Evolutionary conservation across 2,888 invertebrate species (phyloP), one percentile per base, ranked within the genome.

Genomic region (Rapana venosa): DNA sequence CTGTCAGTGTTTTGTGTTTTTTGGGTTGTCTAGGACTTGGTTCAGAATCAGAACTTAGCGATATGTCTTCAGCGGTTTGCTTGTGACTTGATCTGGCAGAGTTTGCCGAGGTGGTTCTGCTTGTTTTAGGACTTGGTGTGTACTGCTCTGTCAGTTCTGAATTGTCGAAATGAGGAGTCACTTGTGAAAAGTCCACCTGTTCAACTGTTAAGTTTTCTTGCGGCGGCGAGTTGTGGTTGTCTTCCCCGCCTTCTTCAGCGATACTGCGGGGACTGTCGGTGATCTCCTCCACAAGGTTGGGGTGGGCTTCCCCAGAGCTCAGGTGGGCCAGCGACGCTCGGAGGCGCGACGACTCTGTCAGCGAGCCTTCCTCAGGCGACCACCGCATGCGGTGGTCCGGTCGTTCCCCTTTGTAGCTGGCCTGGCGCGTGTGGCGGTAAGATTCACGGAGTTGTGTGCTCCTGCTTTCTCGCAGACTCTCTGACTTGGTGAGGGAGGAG

Each of bases 201-300:
- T 94, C 93, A 26, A 92, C 91, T 88, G 94, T 93, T 11, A 94
- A 90, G n/a, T 90, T 70, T 17, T 87, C 87, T 47, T n/a, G n/a
- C n/a, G 32, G 22, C 1, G 88, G 56, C 6, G 47, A 26, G 13
- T 15, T n/a, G 8, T 26, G 26, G 13, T 79, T 32, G 36, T 35
- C 66, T 70, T 58, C 56, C 30, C 66, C 66, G 35, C 84, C 87
- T 47, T 87, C 87, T 47, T 87, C 87, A 20, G 74, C 87, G 17
- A 70, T 36, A 70, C 77, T 79, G 17, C 36, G 58, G 20, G 88
- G 89, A 30, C 77, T 86, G 77, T 87, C 90, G 32, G 86, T 86
- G 61, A 87, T 77, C 74, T 87, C 87, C 35, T 87, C 87, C 47
- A 87, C 87, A 8, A 87, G 74, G 6, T 35, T 47, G n/a, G 87